Conservation (phyloP, 2,797 vertebrate genomes). For the Cirrhinus molitorella region DNA sequence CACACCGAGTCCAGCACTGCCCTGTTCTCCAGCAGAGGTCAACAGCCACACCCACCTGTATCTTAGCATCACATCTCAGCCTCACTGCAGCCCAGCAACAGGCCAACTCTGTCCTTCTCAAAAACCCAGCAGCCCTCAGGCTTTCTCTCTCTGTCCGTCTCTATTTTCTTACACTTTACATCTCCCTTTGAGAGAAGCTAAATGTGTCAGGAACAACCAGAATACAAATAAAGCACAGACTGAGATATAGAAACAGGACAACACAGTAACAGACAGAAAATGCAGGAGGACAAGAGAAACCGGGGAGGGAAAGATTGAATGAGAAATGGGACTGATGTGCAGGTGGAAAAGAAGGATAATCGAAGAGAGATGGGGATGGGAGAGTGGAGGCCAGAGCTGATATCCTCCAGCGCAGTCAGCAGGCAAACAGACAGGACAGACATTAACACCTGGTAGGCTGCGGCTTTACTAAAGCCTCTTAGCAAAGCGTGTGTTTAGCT, state of each 20-base stretch:
- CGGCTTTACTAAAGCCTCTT: constrained; percentile 77
- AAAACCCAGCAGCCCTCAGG: constrained; percentile 39
- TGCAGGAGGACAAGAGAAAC: constrained; percentile 11
- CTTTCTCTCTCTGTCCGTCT: constrained; percentile 27
- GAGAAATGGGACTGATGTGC: constrained; percentile 37
- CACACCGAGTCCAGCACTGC: constrained; percentile 59
- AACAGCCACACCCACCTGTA: constrained; percentile 42
- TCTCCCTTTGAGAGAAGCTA: constrained; percentile 40
- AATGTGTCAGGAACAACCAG: constrained; percentile 44
- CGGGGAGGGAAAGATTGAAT: not conserved
- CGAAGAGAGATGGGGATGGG: constrained; percentile 60
- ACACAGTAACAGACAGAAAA: constrained; percentile 25
- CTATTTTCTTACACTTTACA: constrained; percentile 41
- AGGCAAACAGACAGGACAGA: constrained; percentile 72
- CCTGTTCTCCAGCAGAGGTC: constrained; percentile 34
- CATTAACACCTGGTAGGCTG: constrained; percentile 75
- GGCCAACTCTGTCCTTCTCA: constrained; percentile 26
- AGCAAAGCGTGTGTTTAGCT: constrained; percentile 70
- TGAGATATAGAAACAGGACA: constrained; percentile 33
- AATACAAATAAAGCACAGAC: constrained; percentile 36
- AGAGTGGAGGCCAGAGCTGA: constrained; percentile 65
- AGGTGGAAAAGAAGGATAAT: constrained; percentile 39
- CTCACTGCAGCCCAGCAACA: constrained; percentile 34
- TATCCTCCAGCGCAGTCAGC: constrained; percentile 63
- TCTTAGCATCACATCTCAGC: constrained; percentile 38